Conservation (phyloP, 2,888 invertebrate genomes). For the Chrysodeixis includens region DNA sequence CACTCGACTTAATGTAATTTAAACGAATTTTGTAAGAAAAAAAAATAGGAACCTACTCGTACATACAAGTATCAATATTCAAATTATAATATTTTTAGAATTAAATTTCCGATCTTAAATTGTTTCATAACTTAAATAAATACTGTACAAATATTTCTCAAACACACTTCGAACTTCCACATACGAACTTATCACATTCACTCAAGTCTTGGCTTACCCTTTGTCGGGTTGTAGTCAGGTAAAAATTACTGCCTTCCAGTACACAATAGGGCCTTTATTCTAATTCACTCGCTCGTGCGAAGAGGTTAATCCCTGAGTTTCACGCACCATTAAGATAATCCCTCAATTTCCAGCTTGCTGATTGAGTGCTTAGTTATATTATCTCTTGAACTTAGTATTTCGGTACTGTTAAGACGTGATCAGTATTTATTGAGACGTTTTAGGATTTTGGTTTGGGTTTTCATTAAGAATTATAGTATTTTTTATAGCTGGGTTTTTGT, state of each 20-base stretch:
- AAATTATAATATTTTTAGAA: too few species aligned
- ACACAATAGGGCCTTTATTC: conserved; percentile 42
- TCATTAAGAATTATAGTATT: not conserved
- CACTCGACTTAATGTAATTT: too few species aligned
- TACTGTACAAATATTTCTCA: not conserved
- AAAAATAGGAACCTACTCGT: too few species aligned
- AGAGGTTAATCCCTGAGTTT: conserved; percentile 62
- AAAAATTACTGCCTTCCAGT: conserved; percentile 24
- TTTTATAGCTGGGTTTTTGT: not conserved
- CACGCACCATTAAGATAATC: conserved; percentile 64
- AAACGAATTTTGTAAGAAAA: too few species aligned
- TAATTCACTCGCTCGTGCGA: conserved; percentile 57
- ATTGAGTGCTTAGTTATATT: conserved; percentile 58
- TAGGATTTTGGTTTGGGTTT: not conserved
- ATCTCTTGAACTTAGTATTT: conserved; percentile 30
- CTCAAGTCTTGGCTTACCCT: not conserved
- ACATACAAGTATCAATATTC: too few species aligned
- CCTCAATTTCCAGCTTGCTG: conserved; percentile 60
- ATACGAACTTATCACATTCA: not conserved
- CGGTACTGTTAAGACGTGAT: conserved; percentile 8
- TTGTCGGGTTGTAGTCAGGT: conserved; percentile 5
- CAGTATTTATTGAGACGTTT: not conserved
- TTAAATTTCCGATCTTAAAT: too few species aligned
- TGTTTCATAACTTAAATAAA: too few species aligned
- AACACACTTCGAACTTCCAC: not conserved